phyloP scores from a whole-genome alignment of 2,888 invertebrate genomes.

The Siphlonurus alternatus region DNA sequence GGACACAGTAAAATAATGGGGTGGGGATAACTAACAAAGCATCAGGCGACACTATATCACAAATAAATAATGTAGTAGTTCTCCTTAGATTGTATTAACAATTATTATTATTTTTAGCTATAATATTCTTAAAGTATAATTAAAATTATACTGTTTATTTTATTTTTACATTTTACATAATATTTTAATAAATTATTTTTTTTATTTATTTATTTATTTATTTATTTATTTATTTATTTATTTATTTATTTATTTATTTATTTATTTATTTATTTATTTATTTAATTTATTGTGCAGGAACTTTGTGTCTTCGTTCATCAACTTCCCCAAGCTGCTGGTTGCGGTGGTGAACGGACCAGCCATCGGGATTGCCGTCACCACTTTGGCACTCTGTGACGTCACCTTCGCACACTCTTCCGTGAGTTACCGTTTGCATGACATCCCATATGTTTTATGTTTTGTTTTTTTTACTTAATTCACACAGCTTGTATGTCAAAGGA shows the following conservation, averaged over 20 bases:
- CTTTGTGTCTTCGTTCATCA: slow-evolving; percentile 60
- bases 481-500: no score
- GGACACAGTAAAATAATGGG: no score
- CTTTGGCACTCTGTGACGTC: slow-evolving; percentile 69
- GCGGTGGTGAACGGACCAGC: slow-evolving; percentile 89
- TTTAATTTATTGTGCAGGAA: slow-evolving; percentile 27
- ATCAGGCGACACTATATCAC: no score
- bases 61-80: no score
- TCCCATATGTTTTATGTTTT: no score
- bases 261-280: background rate
- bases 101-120: no score
- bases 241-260: background rate
- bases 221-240: background rate
- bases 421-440: slow-evolving; percentile 17
- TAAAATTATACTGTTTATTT: no score
- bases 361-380: slow-evolving; percentile 77
- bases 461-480: slow-evolving; percentile 10
- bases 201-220: background rate
- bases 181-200: no score
- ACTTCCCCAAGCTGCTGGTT: slow-evolving; percentile 75
- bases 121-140: no score
- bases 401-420: slow-evolving; percentile 76
- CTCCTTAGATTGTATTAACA: no score
- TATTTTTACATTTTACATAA: no score
- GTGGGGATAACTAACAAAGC: no score